Evolutionary conservation across 2,888 invertebrate genomes (phyloP).

Genomic region (Euphydryas editha): DNA sequence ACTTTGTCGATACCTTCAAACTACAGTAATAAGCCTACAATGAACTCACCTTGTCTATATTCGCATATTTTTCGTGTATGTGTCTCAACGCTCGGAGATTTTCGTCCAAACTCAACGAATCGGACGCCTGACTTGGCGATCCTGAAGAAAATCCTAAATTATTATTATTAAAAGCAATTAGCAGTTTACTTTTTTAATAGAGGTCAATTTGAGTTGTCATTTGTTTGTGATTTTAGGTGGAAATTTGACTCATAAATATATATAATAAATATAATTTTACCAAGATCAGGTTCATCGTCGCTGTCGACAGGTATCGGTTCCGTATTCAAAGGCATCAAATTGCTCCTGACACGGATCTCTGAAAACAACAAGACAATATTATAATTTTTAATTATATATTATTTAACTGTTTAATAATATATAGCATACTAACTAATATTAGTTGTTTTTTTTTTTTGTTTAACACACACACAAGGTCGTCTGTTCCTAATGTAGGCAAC

Average conservation of each 20-base stretch:
- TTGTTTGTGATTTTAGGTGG: too few relatives aligned
- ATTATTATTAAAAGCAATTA: background rate
- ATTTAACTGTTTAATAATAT: too few relatives aligned
- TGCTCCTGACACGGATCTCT: slow-evolving; percentile 74
- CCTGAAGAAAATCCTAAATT: slow-evolving; percentile 51
- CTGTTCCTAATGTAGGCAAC: too few relatives aligned
- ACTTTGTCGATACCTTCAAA: too few relatives aligned
- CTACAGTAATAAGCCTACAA: too few relatives aligned
- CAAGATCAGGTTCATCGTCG: slow-evolving; percentile 74
- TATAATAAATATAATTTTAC: slow-evolving; percentile 55
- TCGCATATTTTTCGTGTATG: slow-evolving; percentile 78
- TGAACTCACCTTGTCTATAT: slow-evolving; percentile 73
- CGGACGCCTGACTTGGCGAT: slow-evolving; percentile 73
- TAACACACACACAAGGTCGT: too few relatives aligned
- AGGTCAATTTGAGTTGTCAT: too few relatives aligned
- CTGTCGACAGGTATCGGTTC: slow-evolving; percentile 75
- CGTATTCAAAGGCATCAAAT: slow-evolving; percentile 68
- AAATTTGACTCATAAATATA: too few relatives aligned
- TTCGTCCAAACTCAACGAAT: slow-evolving; percentile 74
- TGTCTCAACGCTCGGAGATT: slow-evolving; percentile 72
- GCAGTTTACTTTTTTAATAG: too few relatives aligned
- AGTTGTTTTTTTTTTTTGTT: too few relatives aligned
- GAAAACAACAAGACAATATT: slow-evolving; percentile 16
- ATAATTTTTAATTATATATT: too few relatives aligned
- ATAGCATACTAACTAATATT: too few relatives aligned